Evolutionary conservation across 1,140 invertebrate species (phyloP), one percentile per base, ranked within the genome.

Genomic region (Drosophila melanica): DNA sequence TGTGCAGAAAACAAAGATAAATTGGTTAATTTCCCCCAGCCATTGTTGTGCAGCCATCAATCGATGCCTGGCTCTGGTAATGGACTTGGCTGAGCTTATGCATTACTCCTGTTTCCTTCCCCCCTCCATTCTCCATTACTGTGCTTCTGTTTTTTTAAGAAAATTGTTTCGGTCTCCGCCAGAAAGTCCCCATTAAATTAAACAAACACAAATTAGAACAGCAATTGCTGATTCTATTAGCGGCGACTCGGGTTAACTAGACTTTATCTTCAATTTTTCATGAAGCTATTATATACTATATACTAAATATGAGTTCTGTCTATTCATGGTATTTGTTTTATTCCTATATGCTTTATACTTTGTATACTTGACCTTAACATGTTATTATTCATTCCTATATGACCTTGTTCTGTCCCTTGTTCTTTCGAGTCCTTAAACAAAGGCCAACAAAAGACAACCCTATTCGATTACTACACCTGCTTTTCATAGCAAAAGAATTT

Each of bases 21-120:
- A 91, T 91, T 91, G 86, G 85, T 91, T 90, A 91, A 91, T 91
- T 91, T 91, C 79, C 90, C 75, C 85, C 77, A 67, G 75, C 77
- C 70, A 75, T 75, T 85, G 70, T 78, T 81, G 81, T 72, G 74
- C 64, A 84, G 81, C 84, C 90, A 91, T 91, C 90, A 91, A 91
- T 91, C 90, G 81, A 91, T 90, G 90, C 75, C 71, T 66, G 60
- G 68, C 79, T 76, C 76, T 89, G 84, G 79, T 87, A 86, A 86
- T 86, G 84, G 82, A 86, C 82, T 89, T 82, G 84, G 81, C 75
- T 73, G 79, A 86, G 82, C 78, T 81, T 79, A 87, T 84, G 81
- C 81, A 86, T 82, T 79, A 71, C 69, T 76, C 75, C 72, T 69
- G 79, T 70, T 65, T 85, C 62, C 77, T 57, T 18, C 55, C 45